Conservation (phyloP, 2,797 vertebrate genomes). For the Halcyon leucocephala region DNA sequence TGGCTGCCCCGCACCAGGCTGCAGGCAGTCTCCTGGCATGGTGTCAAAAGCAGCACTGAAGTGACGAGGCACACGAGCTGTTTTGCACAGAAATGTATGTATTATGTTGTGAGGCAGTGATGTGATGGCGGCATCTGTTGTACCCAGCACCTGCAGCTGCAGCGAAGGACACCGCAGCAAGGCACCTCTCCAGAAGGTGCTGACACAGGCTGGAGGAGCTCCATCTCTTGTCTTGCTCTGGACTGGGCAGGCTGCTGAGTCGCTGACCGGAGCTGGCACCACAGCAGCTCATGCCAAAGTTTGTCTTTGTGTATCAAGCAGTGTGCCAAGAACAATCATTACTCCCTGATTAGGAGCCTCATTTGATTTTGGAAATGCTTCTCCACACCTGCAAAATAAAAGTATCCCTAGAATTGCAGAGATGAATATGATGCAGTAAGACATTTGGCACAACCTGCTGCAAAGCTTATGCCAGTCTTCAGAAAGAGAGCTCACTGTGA, state of each 20-base stretch:
- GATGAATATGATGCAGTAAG: not conserved
- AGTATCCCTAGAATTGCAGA: not conserved
- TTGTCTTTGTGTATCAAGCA: not conserved
- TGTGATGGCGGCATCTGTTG: not conserved
- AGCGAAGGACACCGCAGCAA: not conserved
- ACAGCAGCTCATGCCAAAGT: not conserved
- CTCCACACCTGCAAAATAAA: not conserved
- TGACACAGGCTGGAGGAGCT: not conserved
- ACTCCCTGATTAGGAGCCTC: not conserved
- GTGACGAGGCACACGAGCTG: not conserved
- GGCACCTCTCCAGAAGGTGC: not conserved
- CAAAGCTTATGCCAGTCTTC: not conserved
- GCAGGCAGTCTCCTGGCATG: not conserved
- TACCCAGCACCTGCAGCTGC: not conserved
- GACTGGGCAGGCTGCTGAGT: not conserved
- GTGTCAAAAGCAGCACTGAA: not conserved
- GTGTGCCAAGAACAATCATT: not conserved
- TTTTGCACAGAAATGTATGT: not conserved
- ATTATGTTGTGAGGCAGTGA: not conserved
- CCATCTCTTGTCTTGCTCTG: not conserved
- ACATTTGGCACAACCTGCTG: not conserved
- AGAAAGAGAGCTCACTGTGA: not conserved
- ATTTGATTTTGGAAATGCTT: not conserved
- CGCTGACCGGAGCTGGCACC: not conserved
- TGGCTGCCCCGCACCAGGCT: rapidly evolving